Evolutionary conservation across 2,888 invertebrate genomes (phyloP), one percentile per base, ranked within the genome.

Genomic region (Clusia tigrina): DNA sequence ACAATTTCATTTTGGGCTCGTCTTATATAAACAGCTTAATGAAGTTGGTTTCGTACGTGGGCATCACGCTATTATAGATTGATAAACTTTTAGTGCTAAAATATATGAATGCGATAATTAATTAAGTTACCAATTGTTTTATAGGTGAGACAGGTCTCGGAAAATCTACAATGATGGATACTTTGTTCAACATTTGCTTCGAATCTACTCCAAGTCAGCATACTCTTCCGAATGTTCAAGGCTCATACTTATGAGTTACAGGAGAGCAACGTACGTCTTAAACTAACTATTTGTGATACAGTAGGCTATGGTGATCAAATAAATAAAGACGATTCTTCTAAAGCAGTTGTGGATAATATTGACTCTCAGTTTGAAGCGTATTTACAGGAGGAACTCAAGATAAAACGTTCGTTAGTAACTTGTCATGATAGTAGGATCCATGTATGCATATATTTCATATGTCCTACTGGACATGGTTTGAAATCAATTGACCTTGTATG

Each of bases 251-350:
- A 98, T 79, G 95, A 96, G 78, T 84, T 96, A 58, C 95, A 95
- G 79, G 96, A 96, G 81, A 94, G 93, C 84, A 95, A 91, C 83
- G 96, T 96, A 25, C 88, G 94, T 70, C 86, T 96, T 52, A 96
- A 96, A 89, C 86, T 99, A 70, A 98, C 98, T 2, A 91, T 99
- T 72, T 96, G 98, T 65, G 99, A 99, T 82, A 98, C 98, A 0
- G 94, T 98, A 24, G 99, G 98, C n/a, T 99, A 98, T 78, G 99
- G 99, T 5, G 99, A 99, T 86, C 99, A 99, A 86, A 95, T 99
- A 66, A 98, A 99, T 85, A 99, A 99, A 85, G 98, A 98, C 77
- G 98, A 99, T 84, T 98, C 98, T 79, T 98, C 96, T 84, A 96
- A 97, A 81, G 93, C 98, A 0, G 95, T 99, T 52, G 97, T 98